Conservation (phyloP, 1,140 invertebrate genomes). For the Phymastichus coffea region DNA sequence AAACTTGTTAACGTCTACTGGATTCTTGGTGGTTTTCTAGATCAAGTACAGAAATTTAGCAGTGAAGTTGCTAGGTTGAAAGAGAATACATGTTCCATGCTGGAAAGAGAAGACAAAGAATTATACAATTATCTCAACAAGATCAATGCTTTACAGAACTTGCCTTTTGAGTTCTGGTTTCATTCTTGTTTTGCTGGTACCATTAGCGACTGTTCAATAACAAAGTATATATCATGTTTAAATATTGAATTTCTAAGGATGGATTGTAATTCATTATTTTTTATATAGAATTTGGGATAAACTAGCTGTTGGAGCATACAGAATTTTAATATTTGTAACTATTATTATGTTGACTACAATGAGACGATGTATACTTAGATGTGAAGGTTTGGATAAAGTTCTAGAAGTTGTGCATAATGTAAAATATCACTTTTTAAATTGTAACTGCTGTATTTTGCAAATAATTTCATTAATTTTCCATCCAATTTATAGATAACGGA, state of each 20-base stretch:
- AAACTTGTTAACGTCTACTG: conserved; percentile 71
- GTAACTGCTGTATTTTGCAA: conserved; percentile 24
- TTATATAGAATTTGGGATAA: conserved; percentile 81
- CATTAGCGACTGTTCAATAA: conserved; percentile 73
- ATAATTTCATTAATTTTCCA: conserved; percentile 23
- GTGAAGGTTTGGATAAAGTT: conserved; percentile 61
- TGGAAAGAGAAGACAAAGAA: conserved; percentile 71
- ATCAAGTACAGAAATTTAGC: conserved; percentile 65
- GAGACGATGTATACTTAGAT: conserved; percentile 64
- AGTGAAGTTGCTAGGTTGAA: conserved; percentile 65
- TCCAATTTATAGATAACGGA: conserved; percentile 74
- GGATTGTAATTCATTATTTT: conserved; percentile 36
- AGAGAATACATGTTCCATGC: conserved; percentile 64
- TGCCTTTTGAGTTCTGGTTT: conserved; percentile 75
- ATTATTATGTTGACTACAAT: conserved; percentile 72
- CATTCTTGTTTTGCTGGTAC: conserved; percentile 77
- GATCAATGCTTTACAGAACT: conserved; percentile 59
- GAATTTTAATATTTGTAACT: conserved; percentile 77
- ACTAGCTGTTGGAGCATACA: conserved; percentile 78
- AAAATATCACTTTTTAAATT: conserved; percentile 19
- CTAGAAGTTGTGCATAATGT: conserved; percentile 53
- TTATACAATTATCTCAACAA: conserved; percentile 65
- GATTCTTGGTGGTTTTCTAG: conserved; percentile 72
- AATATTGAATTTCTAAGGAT: neutral
- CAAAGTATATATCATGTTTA: conserved; percentile 62